phyloP scores from a whole-genome alignment of 2,888 invertebrate genomes.

The Dolichomitus sp. region DNA sequence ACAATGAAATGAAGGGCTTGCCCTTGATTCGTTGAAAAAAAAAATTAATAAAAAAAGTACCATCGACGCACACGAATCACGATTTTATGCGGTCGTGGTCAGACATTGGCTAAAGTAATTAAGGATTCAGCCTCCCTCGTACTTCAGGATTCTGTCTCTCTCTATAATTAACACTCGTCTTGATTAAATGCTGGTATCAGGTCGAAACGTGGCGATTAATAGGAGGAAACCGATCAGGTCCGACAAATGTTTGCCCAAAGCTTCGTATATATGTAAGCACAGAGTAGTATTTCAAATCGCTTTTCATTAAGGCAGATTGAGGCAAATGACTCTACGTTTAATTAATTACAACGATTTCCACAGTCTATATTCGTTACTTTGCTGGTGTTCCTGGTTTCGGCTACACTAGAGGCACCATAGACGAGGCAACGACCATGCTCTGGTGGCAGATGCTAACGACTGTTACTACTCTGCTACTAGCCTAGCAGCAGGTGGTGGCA shows the following conservation, averaged over 20 bases:
- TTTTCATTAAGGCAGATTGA: constrained; percentile 66
- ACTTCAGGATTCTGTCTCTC: neutral
- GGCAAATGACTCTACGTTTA: constrained; percentile 60
- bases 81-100: constrained; percentile 43
- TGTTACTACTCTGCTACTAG: constrained; percentile 15
- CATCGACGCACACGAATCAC: constrained; percentile 18
- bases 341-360: constrained; percentile 59
- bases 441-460: constrained; percentile 29
- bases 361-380: constrained; percentile 52
- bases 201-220: constrained; percentile 54
- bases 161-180: constrained; percentile 62
- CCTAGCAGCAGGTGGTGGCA: constrained; percentile 23
- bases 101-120: constrained; percentile 53
- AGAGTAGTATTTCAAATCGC: constrained; percentile 59
- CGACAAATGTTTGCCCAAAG: constrained; percentile 50
- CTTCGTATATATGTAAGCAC: neutral
- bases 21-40: constrained; percentile 23
- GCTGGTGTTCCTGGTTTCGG: neutral
- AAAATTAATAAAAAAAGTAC: constrained; percentile 1
- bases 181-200: constrained; percentile 60
- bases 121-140: constrained; percentile 44
- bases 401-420: constrained; percentile 2
- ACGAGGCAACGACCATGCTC: constrained; percentile 23
- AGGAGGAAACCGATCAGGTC: constrained; percentile 58
- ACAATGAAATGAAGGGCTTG: neutral